Conservation (phyloP, 2,888 invertebrate genomes). For the Rhingia rostrata region DNA sequence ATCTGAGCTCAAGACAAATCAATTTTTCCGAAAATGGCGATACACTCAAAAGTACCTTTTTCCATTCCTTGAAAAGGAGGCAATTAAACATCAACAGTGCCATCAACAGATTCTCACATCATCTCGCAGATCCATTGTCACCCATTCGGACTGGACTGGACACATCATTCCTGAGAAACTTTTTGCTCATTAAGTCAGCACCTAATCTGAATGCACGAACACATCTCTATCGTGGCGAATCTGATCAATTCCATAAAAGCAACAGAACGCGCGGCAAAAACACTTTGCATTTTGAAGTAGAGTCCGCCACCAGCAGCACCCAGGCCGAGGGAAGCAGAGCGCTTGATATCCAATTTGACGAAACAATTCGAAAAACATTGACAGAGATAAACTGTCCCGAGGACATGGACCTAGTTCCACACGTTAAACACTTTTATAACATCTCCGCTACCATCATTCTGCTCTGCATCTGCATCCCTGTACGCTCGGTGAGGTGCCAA, state of each 20-base stretch:
- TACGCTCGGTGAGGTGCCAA: slow-evolving; percentile 18
- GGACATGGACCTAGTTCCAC: slow-evolving; percentile 49
- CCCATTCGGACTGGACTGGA: slow-evolving; percentile 8
- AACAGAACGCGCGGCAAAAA: slow-evolving; percentile 49
- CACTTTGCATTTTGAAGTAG: slow-evolving; percentile 65
- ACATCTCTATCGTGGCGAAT: slow-evolving; percentile 35
- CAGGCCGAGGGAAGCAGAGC: slow-evolving; percentile 17
- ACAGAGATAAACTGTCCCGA: slow-evolving; percentile 72
- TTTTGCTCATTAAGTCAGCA: slow-evolving; percentile 72
- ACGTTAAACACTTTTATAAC: slow-evolving; percentile 55
- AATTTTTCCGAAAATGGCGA: too few species aligned
- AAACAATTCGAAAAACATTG: slow-evolving; percentile 73
- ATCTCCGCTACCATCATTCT: slow-evolving; percentile 31
- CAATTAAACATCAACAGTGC: slow-evolving; percentile 51
- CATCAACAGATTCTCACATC: neutral
- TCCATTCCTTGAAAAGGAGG: slow-evolving; percentile 39
- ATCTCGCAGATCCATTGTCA: slow-evolving; percentile 37
- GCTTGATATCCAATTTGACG: slow-evolving; percentile 70
- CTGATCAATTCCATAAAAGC: slow-evolving; percentile 61
- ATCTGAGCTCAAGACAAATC: too few species aligned
- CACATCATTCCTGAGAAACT: slow-evolving; percentile 37
- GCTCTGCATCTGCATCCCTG: slow-evolving; percentile 4
- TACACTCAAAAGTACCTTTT: too few species aligned
- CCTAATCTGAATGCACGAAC: slow-evolving; percentile 48
- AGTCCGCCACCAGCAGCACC: slow-evolving; percentile 8